Evolutionary conservation across 1,140 invertebrate species (phyloP).

Genomic region (Colletes latitarsis): DNA sequence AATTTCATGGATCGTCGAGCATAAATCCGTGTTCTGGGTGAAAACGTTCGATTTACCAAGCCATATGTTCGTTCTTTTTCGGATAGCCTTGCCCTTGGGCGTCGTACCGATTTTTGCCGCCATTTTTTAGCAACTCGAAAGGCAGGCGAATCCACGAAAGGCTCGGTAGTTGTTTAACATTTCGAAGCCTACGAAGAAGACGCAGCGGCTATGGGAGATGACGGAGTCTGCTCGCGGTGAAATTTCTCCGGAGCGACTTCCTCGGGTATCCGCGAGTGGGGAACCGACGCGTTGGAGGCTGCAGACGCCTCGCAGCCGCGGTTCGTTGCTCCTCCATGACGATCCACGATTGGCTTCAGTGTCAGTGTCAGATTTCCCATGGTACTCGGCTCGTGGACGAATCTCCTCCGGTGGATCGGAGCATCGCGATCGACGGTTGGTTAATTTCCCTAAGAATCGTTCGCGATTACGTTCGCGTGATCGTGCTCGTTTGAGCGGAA

Average conservation of each 20-base stretch:
- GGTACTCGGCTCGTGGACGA: neutral
- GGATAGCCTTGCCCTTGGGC: constrained; percentile 13
- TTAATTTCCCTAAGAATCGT: neutral
- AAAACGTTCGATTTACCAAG: neutral
- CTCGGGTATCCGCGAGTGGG: constrained; percentile 39
- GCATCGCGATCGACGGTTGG: too few species aligned
- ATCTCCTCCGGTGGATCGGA: too few species aligned
- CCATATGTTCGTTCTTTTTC: neutral
- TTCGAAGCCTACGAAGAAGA: constrained; percentile 41
- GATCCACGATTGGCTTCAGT: constrained; percentile 52
- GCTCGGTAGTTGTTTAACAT: constrained; percentile 52
- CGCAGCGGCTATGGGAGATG: constrained; percentile 6
- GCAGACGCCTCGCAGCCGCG: constrained; percentile 53
- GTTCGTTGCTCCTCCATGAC: constrained; percentile 57
- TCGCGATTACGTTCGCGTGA: neutral
- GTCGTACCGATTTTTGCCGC: too few species aligned
- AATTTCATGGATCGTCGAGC: neutral
- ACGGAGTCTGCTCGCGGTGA: constrained; percentile 67
- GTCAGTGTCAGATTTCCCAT: constrained; percentile 62
- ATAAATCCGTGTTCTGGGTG: neutral
- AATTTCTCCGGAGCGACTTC: constrained; percentile 70
- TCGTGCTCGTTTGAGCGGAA: constrained; percentile 11
- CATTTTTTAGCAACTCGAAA: too few species aligned
- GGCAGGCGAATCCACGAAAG: too few species aligned
- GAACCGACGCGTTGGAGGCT: constrained; percentile 55